phyloP scores from a whole-genome alignment of 30 jellyfish, hydroid and myxozoan genomes.

The Hydra vulgaris region DNA sequence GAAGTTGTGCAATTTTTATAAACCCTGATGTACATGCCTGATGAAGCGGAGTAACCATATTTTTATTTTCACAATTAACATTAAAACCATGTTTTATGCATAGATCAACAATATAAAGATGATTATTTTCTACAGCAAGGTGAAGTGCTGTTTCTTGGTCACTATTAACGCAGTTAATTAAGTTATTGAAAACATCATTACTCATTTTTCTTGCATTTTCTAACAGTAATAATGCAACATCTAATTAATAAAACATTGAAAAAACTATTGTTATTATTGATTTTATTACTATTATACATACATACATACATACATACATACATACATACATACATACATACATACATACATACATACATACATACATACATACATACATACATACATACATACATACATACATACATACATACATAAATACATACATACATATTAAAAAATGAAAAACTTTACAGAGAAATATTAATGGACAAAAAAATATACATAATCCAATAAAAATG shows the following conservation, averaged over 20 bases:
- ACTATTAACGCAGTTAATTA: constrained; percentile 75
- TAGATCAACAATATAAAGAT: constrained; percentile 54
- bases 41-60: constrained; percentile 72
- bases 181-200: constrained; percentile 59
- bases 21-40: constrained; percentile 87
- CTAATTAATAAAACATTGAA: constrained; percentile 4
- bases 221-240: constrained; percentile 47
- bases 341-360: too few relatives aligned
- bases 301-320: too few relatives aligned
- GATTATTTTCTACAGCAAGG: constrained; percentile 94
- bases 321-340: too few relatives aligned
- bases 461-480: too few relatives aligned
- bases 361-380: too few relatives aligned
- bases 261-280: background rate
- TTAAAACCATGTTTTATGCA: constrained; percentile 85
- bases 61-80: constrained; percentile 52
- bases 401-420: too few relatives aligned
- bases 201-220: constrained; percentile 68
- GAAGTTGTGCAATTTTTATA: constrained; percentile 46
- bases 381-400: too few relatives aligned
- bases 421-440: too few relatives aligned
- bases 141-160: constrained; percentile 93
- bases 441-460: too few relatives aligned
- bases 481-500: too few relatives aligned
- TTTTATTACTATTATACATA: too few relatives aligned